Base-by-base conservation (phyloP, 2,113 vertebrate genomes). In the Ginglymostoma cirratum region DNA sequence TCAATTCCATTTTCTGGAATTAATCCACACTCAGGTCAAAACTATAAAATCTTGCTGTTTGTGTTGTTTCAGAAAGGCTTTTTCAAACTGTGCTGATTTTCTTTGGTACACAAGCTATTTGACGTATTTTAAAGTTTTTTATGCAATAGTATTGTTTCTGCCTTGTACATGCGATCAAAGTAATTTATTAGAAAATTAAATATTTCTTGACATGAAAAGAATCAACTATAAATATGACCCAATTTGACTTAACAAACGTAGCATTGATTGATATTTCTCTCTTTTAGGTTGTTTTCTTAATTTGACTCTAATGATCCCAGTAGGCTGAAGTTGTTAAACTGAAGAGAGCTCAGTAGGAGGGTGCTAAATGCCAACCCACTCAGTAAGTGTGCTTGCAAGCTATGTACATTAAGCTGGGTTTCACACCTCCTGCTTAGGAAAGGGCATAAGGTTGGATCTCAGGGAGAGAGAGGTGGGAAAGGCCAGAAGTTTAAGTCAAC, bases 271-370 rank as follows among this genome's bases (percentile, higher is more conserved):
- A 95, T 96, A 96, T 96, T 76, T 96, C 96, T 0, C 67, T 70
- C 94, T 95, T 72, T 5, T 7, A 95, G 45, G 8, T 96, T 90
- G 96, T 96, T 96, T 92, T 95, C 96, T 96, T 95, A 96, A 96
- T 97, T 96, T 96, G 96, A 72, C 94, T 61, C 30, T 61, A 30
- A 67, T 27, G 27, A 92, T 96, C 83, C 94, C 96, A n/a, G 0
- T 65, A 96, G 95, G 90, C 61, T 96, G 48, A 89, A 96, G 96
- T 95, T 10, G 17, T 95, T 96, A 97, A 97, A 96, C 96, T 78
- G 42, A 61, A 96, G 95, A 96, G 8, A 52, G 34, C 92, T 96
- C 78, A 72, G 2, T 52, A 92, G 95, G 96, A 96, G 45, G 96
- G 96, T 14, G 0, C 1, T 78, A 96, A 96, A 87, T 90, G 96